Base-by-base conservation (phyloP, 2,113 vertebrate genomes). In the Periophthalmus modestus region DNA sequence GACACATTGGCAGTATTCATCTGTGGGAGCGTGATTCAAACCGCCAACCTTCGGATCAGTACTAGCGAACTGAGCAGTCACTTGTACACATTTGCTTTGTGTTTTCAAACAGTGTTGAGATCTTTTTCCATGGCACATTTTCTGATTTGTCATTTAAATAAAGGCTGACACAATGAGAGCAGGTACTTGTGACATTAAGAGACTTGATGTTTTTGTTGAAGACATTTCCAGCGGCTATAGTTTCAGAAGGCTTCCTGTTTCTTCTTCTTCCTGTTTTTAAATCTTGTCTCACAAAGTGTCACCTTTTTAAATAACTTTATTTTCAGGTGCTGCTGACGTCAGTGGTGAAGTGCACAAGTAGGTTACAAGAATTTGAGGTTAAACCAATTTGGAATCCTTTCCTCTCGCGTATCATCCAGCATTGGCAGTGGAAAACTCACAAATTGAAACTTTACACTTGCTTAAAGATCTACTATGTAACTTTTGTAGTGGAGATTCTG, bases 61-160 rank as follows among this genome's bases (percentile, higher is more conserved):
- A 4, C 39, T 39, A 39, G 39, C 10, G 39, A 39, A 39, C 10
- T 2, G 39, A 39, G 5, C 39, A 39, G 10, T 39, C 39, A 43
- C 39, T 9, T 43, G 7, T 10, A 2, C 39, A 10, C 7, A 43
- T 43, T 43, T 43, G 39, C 21, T 14, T 59, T 24, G 28, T 19
- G n/a, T 1, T 57, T 59, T 73, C 70, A 59, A 66, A 61, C 74
- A 46, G 78, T 23, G 66, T 21, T 7, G 66, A 2, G 15, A n/a
- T 69, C 52, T 5, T 80, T 75, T 78, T 75, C 82, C 72, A 43
- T 0, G 47, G 68, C 73, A 62, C 74, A 75, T 88, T 81, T 82
- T 71, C 81, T 75, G 80, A 81, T 83, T 81, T 85, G 81, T 84
- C 83, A 82, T 73, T 86, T 76, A 83, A 78, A 83, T 83, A 80